Base-by-base conservation (phyloP, 2,113 vertebrate genomes). In the Phylloscopus whistleri region DNA sequence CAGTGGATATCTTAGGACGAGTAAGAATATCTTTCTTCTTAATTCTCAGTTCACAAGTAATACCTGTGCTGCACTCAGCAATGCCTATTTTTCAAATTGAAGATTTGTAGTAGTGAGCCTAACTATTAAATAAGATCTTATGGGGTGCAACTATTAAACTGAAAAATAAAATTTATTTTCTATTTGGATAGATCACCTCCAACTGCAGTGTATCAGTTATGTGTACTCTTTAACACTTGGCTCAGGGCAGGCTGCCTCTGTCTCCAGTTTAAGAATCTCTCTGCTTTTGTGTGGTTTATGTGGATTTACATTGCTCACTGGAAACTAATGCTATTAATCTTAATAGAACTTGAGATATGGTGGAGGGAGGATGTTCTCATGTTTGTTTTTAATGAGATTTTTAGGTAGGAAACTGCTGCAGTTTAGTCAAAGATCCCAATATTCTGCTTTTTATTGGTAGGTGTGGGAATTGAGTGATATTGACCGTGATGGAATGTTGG, bases 401-500 rank as follows among this genome's bases (percentile, higher is more conserved):
- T 87, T 77, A 35, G 70, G 49, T 35, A 67, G 72, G 19, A 68
- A 63, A 55, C 20, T 24, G 26, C 67, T 72, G 39, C 35, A 59
- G 35, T 41, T 84, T 5, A 56, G 26, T 33, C 28, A 55, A 26
- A 73, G 58, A 51, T 88, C 14, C 58, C 30, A 67, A 2, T 66
- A 46, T 90, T 95, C 33, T 95, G 51, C 26, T 96, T 94, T 92
- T 93, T 74, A 23, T 89, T 83, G 39, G 96, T 94, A 99, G 99
- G 99, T 99, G 90, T 99, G 99, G 99, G 99, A 99, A 87, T 97
- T 99, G 91, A 99, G 99, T 96, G 99, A 99, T 94, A 98, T 99
- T 85, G 99, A 99, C 97, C 98, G 98, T 75, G 99, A 99, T 96
- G 99, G 99, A 95, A 99, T 99, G 98, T 97, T 99, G 97, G 99